Evolutionary conservation across 1,140 invertebrate genomes (phyloP), one percentile per base, ranked within the genome.

Genomic region (Dendroctonus valens): DNA sequence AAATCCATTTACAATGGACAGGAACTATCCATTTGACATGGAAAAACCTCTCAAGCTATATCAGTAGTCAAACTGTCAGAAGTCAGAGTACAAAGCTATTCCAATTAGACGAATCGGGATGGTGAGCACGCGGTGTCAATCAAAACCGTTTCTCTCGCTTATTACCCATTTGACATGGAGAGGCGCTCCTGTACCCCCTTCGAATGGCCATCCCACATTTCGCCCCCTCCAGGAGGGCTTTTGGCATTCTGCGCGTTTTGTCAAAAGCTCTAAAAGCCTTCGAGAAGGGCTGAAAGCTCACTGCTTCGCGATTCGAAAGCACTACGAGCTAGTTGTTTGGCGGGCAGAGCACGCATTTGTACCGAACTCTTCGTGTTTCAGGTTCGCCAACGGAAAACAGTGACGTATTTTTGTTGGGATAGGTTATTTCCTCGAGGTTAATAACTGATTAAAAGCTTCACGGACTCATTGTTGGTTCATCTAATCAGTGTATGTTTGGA

Each of bases 161-260:
- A 67, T 67, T 67, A 67, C 57, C 51, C 65, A 41, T 67, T 67
- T 67, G 65, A 67, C 65, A 61, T 61, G 65, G 59, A 61, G 65
- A 60, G 54, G 58, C 65, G 46, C 62, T 58, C 54, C 63, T 53
- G 46, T 59, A 41, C 53, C 61, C 61, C 53, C 52, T 64, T 49
- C 41, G 51, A 57, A 64, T 54, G 51, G 61, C 61, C 61, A 57
- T 64, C 52, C 64, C 64, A 52, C 64, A 50, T 44, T 52, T 66
- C 64, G 44, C 39, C 44, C 52, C 49, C 40, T 46, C 64, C 40
- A 54, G 15, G 52, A 60, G 57, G 42, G 57, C 42, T 51, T 58
- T 62, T 49, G 39, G 53, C 65, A 57, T 61, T 49, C 58, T 67
- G 65, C 65, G 65, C 65, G 65, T 41, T 44, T 55, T 55, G 42